Evolutionary conservation across 1,140 invertebrate genomes (phyloP).

Genomic region (Caenorhabditis remanei): DNA sequence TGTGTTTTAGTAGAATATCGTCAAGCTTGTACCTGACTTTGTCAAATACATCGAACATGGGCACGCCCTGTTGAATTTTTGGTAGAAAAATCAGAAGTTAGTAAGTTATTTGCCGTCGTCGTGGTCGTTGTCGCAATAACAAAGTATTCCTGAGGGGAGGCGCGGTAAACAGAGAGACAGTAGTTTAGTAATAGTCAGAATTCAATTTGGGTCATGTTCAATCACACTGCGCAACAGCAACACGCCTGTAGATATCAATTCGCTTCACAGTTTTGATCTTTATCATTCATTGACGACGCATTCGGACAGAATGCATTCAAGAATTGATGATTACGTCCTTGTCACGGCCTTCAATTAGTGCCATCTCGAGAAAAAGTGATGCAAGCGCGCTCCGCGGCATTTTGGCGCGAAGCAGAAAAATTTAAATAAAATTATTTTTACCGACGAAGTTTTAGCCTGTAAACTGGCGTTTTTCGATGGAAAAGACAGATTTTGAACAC

Average conservation of each 20-base stretch:
- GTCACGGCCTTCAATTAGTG: no score
- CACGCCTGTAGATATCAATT: slow-evolving; percentile 43
- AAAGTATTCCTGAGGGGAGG: slow-evolving; percentile 32
- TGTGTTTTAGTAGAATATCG: slow-evolving; percentile 33
- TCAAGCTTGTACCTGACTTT: slow-evolving; percentile 49
- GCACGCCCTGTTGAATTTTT: neutral
- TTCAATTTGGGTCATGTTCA: slow-evolving; percentile 54
- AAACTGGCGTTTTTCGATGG: no score
- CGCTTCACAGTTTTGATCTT: slow-evolving; percentile 30
- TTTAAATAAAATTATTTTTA: no score
- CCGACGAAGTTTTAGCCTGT: no score
- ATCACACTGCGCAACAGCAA: slow-evolving; percentile 30
- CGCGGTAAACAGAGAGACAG: slow-evolving; percentile 47
- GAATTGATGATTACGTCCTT: slow-evolving; percentile 15
- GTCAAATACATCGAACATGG: slow-evolving; percentile 43
- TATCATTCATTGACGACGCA: slow-evolving; percentile 40
- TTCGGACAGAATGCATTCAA: slow-evolving; percentile 5
- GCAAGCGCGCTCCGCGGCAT: no score
- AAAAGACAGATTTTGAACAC: no score
- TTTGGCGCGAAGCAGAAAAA: no score
- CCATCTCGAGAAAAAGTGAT: no score
- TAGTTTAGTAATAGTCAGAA: slow-evolving; percentile 52
- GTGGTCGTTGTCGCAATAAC: neutral
- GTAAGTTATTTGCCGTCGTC: slow-evolving; percentile 31
- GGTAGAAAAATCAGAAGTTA: slow-evolving; percentile 20